phyloP scores from a whole-genome alignment of 2,888 invertebrate species.

The Ennomos quercinarius region DNA sequence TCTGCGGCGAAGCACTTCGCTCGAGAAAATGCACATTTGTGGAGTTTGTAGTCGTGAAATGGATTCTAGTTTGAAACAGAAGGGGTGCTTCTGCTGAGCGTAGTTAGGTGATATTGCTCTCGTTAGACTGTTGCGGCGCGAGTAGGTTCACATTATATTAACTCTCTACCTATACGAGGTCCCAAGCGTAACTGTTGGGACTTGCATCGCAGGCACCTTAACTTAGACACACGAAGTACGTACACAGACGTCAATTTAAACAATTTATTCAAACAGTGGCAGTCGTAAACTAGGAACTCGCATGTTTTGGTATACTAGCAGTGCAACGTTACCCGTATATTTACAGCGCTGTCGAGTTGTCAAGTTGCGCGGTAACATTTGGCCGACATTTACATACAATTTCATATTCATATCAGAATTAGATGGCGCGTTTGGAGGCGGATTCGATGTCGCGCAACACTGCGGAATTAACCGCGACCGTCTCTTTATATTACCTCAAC shows the following conservation, averaged over 20 bases:
- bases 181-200: constrained; percentile 48
- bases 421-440: constrained; percentile 57
- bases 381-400: constrained; percentile 78
- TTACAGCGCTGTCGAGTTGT: constrained; percentile 76
- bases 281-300: constrained; percentile 69
- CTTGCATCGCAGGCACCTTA: constrained; percentile 51
- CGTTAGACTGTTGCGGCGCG: constrained; percentile 67
- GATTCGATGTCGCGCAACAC: constrained; percentile 52
- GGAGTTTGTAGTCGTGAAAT: constrained; percentile 76
- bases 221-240: constrained; percentile 48
- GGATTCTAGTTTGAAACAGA: constrained; percentile 80
- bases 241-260: constrained; percentile 64
- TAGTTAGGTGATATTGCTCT: constrained; percentile 77
- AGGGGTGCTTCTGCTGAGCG: constrained; percentile 68
- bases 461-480: constrained; percentile 51
- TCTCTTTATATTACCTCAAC: constrained; percentile 45
- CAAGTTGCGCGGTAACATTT: constrained; percentile 74
- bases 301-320: constrained; percentile 70
- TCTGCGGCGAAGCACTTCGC: constrained; percentile 64
- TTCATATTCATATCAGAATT: constrained; percentile 82
- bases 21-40: constrained; percentile 75
- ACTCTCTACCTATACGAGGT: constrained; percentile 55
- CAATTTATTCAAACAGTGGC: constrained; percentile 70
- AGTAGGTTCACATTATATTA: constrained; percentile 59
- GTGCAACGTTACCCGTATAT: constrained; percentile 71